Base-by-base conservation (phyloP, 2,113 vertebrate genomes). In the Merops nubicus region DNA sequence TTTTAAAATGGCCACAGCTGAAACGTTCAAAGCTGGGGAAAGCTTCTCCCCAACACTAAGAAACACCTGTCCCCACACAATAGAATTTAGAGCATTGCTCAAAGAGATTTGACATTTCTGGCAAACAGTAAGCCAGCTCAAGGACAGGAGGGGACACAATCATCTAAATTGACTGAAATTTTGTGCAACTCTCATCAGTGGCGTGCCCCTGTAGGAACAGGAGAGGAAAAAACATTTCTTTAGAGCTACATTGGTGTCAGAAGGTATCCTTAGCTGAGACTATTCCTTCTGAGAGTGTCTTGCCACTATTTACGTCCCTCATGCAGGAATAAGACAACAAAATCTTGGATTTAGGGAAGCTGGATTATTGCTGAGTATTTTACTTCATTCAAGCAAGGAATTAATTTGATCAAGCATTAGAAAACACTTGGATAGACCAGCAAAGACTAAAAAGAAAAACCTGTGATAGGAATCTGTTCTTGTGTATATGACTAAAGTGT, bases 21-120 rank as follows among this genome's bases (percentile, higher is more conserved):
- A 89, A 92, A 96, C 76, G 84, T 93, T 94, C 89, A 95, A 94
- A 95, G 40, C 42, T 59, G 25, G 33, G 54, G 20, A 77, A 78
- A 59, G n/a, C 9, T 91, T 57, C 43, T 69, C 45, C 17, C 22
- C 8, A 33, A 12, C n/a, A 40, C 29, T 50, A 40, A 70, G 51
- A 91, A 94, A n/a, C 28, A 42, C 9, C 38, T 86, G 73, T 67
- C n/a, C 38, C 53, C 22, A 22, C n/a, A 69, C 2, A 6, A 48
- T 28, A 70, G 36, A 91, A 82, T 90, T 93, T 42, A 89, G 34
- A 59, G 42, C 26, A 6, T 68, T 29, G 60, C 56, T 86, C 43
- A 88, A 80, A 64, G 34, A 86, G 48, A 63, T 48, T 88, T 96
- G 81, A 88, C 42, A 40, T 93, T 97, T 91, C 51, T 93, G 83